A percentile compares a stretch with the other conserved stretches of the same genome.
These are phyloP conservation scores for Megaleporinus macrocephalus DNA, from an alignment of 2,113 vertebrate species.

Conservation along the genomic window DNA sequence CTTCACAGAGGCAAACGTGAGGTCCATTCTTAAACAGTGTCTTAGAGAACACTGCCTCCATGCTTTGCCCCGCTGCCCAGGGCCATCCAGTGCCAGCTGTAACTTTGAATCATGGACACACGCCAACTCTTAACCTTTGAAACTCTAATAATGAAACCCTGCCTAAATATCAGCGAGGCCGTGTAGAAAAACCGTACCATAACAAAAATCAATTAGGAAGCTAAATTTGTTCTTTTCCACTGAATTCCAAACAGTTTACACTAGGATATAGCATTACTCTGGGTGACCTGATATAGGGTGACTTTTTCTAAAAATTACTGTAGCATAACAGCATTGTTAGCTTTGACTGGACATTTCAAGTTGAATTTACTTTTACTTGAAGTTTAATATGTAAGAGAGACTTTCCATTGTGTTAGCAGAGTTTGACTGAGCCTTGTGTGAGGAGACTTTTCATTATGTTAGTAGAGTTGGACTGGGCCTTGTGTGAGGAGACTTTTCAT, in stretches of 20 bases:
- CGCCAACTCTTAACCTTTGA: constrained; percentile 24
- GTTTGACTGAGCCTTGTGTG: no score
- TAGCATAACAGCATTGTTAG: no score
- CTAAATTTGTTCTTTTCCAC: not conserved
- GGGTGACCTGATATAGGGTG: not conserved
- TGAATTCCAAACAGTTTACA: not conserved
- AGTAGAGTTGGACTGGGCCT: no score
- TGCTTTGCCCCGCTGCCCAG: not conserved
- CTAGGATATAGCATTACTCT: not conserved
- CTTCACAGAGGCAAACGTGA: constrained; percentile 8
- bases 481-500: no score
- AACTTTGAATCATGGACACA: constrained; percentile 23
- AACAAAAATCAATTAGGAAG: not conserved
- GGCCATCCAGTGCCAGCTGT: constrained; percentile 28
- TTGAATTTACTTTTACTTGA: no score
- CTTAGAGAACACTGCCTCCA: constrained; percentile 14
- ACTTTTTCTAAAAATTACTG: no score
- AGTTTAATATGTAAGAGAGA: no score
- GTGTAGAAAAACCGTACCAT: not conserved
- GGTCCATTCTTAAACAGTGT: constrained; percentile 38
- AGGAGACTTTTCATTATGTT: no score
- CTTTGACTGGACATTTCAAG: no score
- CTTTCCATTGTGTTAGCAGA: no score
- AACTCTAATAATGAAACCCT: not conserved
- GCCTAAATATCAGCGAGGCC: constrained; percentile 2